Percentiles rank a stretch among this genome's conserved stretches.
Conservation (phyloP, 2,888 invertebrate genomes). For the Hipparchia sbordonii region DNA sequence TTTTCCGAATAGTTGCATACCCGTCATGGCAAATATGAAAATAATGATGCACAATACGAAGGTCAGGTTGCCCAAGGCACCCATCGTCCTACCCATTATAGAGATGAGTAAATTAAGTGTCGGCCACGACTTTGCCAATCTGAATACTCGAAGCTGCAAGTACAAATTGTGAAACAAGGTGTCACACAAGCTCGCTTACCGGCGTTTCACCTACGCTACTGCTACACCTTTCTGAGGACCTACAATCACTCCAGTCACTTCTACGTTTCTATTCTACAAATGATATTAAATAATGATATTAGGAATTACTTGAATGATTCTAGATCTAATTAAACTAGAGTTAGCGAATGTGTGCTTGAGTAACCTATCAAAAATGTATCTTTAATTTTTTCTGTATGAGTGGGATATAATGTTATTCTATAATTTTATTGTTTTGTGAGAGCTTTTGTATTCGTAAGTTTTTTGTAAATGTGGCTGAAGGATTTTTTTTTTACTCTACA, state of each 20-base stretch:
- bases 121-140: constrained; percentile 98
- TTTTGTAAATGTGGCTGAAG: constrained; percentile 41
- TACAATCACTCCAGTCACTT: constrained; percentile 58
- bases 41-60: constrained; percentile 98
- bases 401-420: constrained; percentile 77
- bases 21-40: constrained; percentile 99
- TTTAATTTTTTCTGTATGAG: constrained; percentile 75
- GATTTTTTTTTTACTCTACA: constrained; percentile 41
- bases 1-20: constrained; percentile 97
- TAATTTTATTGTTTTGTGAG: constrained; percentile 53
- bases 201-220: constrained; percentile 83
- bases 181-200: constrained; percentile 82
- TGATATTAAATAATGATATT: background rate
- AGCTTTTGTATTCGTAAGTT: constrained; percentile 50
- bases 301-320: constrained; percentile 55
- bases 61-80: constrained; percentile 96
- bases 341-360: constrained; percentile 80
- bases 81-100: constrained; percentile 97
- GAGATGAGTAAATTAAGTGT: constrained; percentile 97
- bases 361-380: constrained; percentile 76
- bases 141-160: constrained; percentile 96
- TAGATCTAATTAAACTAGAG: constrained; percentile 52
- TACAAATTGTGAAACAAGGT: constrained; percentile 82
- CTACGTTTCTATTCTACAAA: constrained; percentile 13
- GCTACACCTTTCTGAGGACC: constrained; percentile 63